phyloP scores from a whole-genome alignment of 2,113 vertebrate genomes.

The Agelaius tricolor region DNA sequence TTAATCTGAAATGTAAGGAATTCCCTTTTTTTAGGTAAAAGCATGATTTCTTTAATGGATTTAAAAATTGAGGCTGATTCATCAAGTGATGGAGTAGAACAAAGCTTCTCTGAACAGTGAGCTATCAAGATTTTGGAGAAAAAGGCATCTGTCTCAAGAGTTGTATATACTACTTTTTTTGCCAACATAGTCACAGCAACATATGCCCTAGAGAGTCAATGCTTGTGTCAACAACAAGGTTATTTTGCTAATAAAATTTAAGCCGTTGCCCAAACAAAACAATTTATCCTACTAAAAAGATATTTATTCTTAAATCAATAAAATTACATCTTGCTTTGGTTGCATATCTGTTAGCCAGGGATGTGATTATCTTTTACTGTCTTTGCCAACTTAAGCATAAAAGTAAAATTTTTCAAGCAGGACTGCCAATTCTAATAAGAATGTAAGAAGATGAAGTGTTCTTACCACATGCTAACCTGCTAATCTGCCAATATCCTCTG shows the following conservation, averaged over 20 bases:
- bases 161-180: neutral
- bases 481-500: neutral
- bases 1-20: neutral
- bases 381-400: neutral
- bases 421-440: neutral
- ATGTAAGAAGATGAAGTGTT: neutral
- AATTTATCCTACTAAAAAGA: neutral
- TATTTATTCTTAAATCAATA: neutral
- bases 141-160: neutral
- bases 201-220: neutral
- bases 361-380: neutral
- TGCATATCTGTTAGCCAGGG: neutral
- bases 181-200: neutral
- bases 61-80: neutral
- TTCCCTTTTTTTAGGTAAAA: neutral
- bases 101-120: neutral
- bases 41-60: neutral
- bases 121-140: neutral
- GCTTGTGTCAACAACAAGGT: neutral
- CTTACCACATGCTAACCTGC: neutral
- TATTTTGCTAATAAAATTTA: conserved; percentile 1
- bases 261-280: neutral
- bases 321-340: neutral
- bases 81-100: neutral
- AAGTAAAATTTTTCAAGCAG: neutral